Evolutionary conservation across 1,140 invertebrate genomes (phyloP), one percentile per base, ranked within the genome.

Genomic region (Penaeus indicus): DNA sequence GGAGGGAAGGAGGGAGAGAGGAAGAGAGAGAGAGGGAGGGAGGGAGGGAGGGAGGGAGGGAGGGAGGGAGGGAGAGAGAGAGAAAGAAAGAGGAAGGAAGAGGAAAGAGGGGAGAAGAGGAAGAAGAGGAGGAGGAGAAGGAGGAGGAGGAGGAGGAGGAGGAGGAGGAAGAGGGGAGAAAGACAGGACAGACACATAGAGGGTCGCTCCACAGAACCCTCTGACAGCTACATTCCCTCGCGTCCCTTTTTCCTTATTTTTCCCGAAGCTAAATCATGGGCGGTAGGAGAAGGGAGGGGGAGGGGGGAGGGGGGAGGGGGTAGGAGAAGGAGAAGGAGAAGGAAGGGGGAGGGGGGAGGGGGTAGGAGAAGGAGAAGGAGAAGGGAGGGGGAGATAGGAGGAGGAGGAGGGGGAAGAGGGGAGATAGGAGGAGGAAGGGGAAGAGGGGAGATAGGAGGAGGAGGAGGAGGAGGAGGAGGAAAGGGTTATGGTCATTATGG

Each of bases 401-500:
- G n/a, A n/a, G n/a, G n/a, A n/a, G n/a, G n/a, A n/a, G n/a, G n/a
- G n/a, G n/a, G n/a, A n/a, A n/a, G n/a, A n/a, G n/a, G n/a, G n/a
- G n/a, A n/a, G n/a, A n/a, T n/a, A n/a, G n/a, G n/a, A n/a, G n/a
- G n/a, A n/a, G n/a, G n/a, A n/a, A n/a, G n/a, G n/a, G n/a, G n/a
- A n/a, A n/a, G n/a, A n/a, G n/a, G n/a, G 16, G 63, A 18, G n/a
- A n/a, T 64, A n/a, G 16, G 16, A n/a, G 63, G 16, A 64, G 64
- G 3, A 69, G 22, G 64, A 7, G 27, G 22, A n/a, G 27, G 22
- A n/a, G 3, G 64, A n/a, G 64, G 64, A n/a, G 64, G 64, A n/a
- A 69, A 69, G 22, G 64, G 64, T 69, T 22, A 69, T 69, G 64
- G 64, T 69, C 27, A 27, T 69, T 27, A 69, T 69, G 64, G 27